Conservation (phyloP, 1,140 invertebrate genomes). For the Drosophila sp. region DNA sequence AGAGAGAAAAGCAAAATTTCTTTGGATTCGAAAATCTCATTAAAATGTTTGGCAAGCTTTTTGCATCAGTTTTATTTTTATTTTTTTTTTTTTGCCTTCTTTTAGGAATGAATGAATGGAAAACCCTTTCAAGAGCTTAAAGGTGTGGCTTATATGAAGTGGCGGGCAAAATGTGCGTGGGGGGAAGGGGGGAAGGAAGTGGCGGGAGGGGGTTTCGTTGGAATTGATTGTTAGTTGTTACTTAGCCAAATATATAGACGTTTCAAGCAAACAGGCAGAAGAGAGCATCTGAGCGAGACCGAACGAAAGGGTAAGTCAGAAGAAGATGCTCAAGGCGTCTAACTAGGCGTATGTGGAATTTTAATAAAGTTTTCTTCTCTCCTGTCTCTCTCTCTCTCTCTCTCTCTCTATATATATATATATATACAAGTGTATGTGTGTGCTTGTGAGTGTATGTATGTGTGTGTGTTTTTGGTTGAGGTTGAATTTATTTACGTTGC, state of each 20-base stretch:
- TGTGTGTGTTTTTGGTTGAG: constrained; percentile 3
- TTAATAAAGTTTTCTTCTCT: constrained; percentile 21
- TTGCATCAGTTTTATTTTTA: constrained; percentile 6
- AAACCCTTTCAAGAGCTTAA: constrained; percentile 13
- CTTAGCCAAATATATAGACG: constrained; percentile 17
- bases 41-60: constrained; percentile 63
- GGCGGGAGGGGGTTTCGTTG: background rate
- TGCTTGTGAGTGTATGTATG: background rate
- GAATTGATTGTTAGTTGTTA: constrained; percentile 22
- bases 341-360: constrained; percentile 48
- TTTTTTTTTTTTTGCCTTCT: constrained; percentile 3
- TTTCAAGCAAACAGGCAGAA: constrained; percentile 7
- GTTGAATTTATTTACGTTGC: constrained; percentile 33
- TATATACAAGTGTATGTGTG: background rate
- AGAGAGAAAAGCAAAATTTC: constrained; percentile 58
- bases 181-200: background rate
- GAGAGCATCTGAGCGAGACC: background rate
- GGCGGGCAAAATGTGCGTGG: too few species aligned
- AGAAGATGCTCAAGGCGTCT: constrained; percentile 17
- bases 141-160: constrained; percentile 14
- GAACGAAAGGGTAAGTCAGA: background rate
- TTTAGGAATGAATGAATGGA: background rate
- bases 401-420: background rate
- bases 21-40: constrained; percentile 72
- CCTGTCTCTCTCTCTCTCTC: background rate